A percentile compares a stretch with the other conserved stretches of the same genome.
Evolutionary conservation across 2,113 vertebrate genomes (phyloP).

Genomic region (Oryctolagus cuniculus): DNA sequence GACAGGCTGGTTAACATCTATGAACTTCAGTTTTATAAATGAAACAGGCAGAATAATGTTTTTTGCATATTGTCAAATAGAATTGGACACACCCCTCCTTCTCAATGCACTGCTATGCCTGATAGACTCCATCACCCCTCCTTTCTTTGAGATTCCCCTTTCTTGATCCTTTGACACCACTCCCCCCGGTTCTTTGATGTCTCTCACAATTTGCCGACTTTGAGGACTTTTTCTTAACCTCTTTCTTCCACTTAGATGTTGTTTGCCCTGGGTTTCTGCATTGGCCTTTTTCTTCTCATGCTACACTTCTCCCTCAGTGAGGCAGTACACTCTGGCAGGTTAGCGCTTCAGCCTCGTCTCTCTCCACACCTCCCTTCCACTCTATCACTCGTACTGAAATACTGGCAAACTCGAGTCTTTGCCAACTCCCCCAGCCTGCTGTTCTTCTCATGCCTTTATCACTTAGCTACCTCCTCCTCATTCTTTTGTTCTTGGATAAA

Average conservation of each 20-base stretch:
- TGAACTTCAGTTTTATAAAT: not conserved
- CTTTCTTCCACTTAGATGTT: not conserved
- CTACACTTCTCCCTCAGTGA: not conserved
- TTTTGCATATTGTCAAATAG: not conserved
- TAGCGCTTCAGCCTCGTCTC: not conserved
- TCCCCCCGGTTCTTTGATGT: not conserved
- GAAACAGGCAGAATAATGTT: not conserved
- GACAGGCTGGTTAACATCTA: not conserved
- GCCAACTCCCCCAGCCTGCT: not conserved
- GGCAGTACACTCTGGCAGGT: not conserved
- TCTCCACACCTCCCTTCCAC: not conserved
- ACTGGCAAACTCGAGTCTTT: not conserved
- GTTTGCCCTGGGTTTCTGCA: not conserved
- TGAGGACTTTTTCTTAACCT: not conserved
- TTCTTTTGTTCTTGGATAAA: not conserved
- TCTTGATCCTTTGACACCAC: not conserved
- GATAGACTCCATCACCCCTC: not conserved
- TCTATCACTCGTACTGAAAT: not conserved
- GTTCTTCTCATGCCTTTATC: not conserved
- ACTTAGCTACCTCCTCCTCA: not conserved
- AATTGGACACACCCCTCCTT: not conserved
- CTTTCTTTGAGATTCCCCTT: not conserved
- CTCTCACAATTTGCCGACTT: not conserved
- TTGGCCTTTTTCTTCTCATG: not conserved
- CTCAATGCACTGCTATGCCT: not conserved